These are phyloP conservation scores for Diaphora mendica DNA, from an alignment of 2,888 invertebrate species.

Conservation along the genomic window DNA sequence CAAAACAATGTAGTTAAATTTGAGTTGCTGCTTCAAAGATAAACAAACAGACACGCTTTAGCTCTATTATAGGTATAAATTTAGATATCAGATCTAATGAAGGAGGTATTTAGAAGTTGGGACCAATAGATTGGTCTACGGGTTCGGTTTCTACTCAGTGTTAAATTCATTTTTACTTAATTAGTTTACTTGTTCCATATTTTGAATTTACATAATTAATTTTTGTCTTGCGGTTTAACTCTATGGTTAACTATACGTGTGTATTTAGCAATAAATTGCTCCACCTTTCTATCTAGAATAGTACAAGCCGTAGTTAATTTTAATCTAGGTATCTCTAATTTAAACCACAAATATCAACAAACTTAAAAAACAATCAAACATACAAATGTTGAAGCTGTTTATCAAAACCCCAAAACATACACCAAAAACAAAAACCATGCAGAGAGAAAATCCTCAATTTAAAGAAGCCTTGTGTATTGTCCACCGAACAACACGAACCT, in stretches of 20 bases:
- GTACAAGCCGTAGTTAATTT: too few relatives aligned
- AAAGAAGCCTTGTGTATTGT: slow-evolving; percentile 17
- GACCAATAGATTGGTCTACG: neutral
- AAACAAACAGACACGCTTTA: neutral
- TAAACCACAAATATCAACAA: neutral
- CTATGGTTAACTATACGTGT: too few relatives aligned
- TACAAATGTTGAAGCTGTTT: neutral
- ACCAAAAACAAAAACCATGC: neutral
- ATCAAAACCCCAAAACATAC: neutral
- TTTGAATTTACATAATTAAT: neutral
- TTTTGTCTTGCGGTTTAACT: neutral
- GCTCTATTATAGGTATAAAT: neutral
- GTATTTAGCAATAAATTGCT: neutral
- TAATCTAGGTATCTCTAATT: neutral
- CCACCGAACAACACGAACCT: slow-evolving; percentile 28
- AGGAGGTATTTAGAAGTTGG: too few relatives aligned
- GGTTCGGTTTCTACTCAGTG: neutral
- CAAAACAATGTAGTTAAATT: neutral
- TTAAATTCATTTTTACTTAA: neutral
- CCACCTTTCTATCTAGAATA: neutral
- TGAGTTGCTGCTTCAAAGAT: neutral
- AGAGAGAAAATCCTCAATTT: neutral
- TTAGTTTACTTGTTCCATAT: neutral
- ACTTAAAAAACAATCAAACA: neutral
- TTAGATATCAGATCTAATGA: too few relatives aligned